Base-by-base conservation (phyloP, 2,797 vertebrate species). In the Gouania willdenowi region DNA sequence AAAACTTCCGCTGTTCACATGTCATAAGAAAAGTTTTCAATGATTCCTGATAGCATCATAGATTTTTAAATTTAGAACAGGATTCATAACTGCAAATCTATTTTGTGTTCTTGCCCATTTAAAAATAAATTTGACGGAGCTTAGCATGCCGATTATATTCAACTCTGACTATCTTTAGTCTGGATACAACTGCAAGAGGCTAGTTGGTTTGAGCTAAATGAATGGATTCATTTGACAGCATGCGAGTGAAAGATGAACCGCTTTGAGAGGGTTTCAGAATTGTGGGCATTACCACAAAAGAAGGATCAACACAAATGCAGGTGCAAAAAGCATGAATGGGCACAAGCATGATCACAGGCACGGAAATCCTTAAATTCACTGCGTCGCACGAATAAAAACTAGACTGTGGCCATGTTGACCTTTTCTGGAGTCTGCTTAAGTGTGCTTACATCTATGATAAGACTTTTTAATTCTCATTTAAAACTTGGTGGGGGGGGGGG, bases 101-200 rank as follows among this genome's bases (percentile, higher is more conserved):
- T 33, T 5, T 13, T 45, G n/a, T 21, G 14, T 35, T 29, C 27
- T 41, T 65, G 62, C 56, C 47, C 47, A 40, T 60, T 62, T 38
- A 57, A 43, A 62, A 40, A 43, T 38, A 26, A 29, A 22, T 53
- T 48, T 23, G 38, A 38, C 20, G 41, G 44, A 40, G 47, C 34
- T 35, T 42, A 41, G 43, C 40, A 67, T 40, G 30, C 41, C 68
- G 69, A 66, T 74, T 70, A 75, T 71, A 68, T 70, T 73, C 73
- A 26, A 72, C 62, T 26, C 34, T 4, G 23, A 34, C 29, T 32
- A 51, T 46, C 28, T 23, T 22, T 35, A 16, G 36, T 34, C 30
- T 61, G 54, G 65, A 66, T 79, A 71, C 56, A 63, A 37, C 53
- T 61, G 26, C 39, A 50, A 52, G 53, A 66, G 28, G 34, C 26